These are phyloP conservation scores for Ciconia maguari DNA, from an alignment of 2,113 vertebrate genomes.

Conservation along the genomic window DNA sequence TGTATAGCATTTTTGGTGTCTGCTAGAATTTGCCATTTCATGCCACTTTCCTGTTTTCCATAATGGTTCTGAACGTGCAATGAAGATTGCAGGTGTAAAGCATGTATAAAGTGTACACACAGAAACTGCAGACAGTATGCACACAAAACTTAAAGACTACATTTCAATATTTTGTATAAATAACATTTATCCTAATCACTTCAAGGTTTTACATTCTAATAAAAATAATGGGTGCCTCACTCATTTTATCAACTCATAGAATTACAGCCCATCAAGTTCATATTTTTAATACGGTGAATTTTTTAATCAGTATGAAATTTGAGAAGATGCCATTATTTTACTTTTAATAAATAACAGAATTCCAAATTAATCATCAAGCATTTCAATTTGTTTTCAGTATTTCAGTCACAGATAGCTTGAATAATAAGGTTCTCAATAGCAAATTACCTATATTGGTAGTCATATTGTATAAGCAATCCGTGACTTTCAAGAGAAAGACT, in stretches of 20 bases:
- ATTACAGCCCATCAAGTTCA: not conserved
- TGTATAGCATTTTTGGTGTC: not conserved
- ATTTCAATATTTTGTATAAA: not conserved
- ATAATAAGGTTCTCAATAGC: not conserved
- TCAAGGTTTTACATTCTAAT: not conserved
- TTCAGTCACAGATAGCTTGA: not conserved
- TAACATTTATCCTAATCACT: not conserved
- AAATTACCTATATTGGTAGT: not conserved
- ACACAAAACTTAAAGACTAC: not conserved
- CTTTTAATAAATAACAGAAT: not conserved
- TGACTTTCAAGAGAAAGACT: not conserved
- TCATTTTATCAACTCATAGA: not conserved
- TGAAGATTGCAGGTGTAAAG: not conserved
- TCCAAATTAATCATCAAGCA: not conserved
- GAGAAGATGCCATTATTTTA: not conserved
- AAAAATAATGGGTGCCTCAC: not conserved
- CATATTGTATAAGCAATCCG: not conserved
- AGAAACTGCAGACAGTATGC: not conserved
- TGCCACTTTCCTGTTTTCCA: not conserved
- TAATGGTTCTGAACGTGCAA: not conserved
- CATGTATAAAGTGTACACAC: not conserved
- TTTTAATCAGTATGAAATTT: not conserved
- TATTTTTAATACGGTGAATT: not conserved
- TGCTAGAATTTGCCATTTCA: not conserved
- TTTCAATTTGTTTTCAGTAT: not conserved